Evolutionary conservation across 2,888 invertebrate genomes (phyloP).

Genomic region (Lasiommata megera): DNA sequence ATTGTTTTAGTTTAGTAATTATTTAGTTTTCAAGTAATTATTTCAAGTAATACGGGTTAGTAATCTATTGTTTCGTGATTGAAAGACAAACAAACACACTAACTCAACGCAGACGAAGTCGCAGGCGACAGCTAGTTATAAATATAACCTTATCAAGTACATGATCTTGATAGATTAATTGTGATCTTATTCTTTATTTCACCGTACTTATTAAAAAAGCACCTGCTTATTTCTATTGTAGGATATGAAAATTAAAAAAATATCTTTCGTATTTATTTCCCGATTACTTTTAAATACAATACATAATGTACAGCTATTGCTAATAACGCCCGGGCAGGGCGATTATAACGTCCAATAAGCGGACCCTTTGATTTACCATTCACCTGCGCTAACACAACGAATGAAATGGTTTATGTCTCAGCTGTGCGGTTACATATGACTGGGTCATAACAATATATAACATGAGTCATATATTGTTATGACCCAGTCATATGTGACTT

Average conservation of each 20-base stretch:
- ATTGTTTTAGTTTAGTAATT: too few species aligned
- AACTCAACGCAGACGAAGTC: too few species aligned
- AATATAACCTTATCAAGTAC: too few species aligned
- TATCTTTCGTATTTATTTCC: conserved; percentile 59
- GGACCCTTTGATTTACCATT: conserved; percentile 66
- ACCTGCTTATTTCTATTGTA: too few species aligned
- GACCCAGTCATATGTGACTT: conserved; percentile 20
- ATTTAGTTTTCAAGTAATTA: too few species aligned
- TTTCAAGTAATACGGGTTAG: too few species aligned
- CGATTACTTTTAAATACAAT: conserved; percentile 55
- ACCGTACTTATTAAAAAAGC: too few species aligned
- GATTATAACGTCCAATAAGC: conserved; percentile 73
- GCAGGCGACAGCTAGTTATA: too few species aligned
- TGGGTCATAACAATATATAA: neutral
- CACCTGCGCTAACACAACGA: conserved; percentile 46
- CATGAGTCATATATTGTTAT: neutral
- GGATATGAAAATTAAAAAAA: conserved; percentile 44
- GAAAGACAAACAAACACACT: too few species aligned
- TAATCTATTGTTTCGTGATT: too few species aligned
- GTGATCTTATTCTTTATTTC: too few species aligned
- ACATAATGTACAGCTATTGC: conserved; percentile 37
- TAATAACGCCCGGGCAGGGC: conserved; percentile 54
- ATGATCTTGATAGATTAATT: too few species aligned
- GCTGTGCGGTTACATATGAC: conserved; percentile 28
- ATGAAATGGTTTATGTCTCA: conserved; percentile 55